phyloP scores from a whole-genome alignment of 2,797 vertebrate genomes.

The Anomalospiza imberbis region DNA sequence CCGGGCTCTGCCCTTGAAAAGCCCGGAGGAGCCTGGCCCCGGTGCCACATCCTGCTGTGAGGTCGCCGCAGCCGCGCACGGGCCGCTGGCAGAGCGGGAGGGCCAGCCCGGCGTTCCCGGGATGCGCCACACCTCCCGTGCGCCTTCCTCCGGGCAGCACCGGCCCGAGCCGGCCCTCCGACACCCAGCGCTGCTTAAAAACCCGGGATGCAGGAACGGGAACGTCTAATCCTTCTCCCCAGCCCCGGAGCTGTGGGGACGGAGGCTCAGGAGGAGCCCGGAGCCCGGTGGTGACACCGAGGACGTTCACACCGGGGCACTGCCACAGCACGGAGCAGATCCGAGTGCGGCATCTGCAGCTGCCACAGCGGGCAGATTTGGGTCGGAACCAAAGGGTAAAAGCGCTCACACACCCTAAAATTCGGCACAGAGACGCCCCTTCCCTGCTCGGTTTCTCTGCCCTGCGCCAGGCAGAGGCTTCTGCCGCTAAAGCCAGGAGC shows the following conservation, averaged over 20 bases:
- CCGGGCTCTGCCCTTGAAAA: neutral
- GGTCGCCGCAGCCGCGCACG: rapidly evolving
- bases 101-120: neutral
- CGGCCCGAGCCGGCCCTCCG: neutral
- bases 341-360: neutral
- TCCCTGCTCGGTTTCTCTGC: neutral
- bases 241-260: neutral
- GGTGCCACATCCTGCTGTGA: neutral
- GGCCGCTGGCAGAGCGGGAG: neutral
- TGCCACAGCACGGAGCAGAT: neutral
- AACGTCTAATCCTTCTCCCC: rapidly evolving
- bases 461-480: neutral
- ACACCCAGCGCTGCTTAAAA: neutral
- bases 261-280: neutral
- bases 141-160: neutral
- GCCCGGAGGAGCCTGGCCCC: neutral
- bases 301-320: neutral
- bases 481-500: rapidly evolving
- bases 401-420: neutral
- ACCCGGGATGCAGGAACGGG: rapidly evolving
- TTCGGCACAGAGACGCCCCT: neutral
- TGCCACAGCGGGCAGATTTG: rapidly evolving
- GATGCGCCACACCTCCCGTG: neutral
- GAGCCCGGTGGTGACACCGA: rapidly evolving
- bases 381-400: neutral